Base-by-base conservation (phyloP, 2,797 vertebrate species). In the Lemur catta region DNA sequence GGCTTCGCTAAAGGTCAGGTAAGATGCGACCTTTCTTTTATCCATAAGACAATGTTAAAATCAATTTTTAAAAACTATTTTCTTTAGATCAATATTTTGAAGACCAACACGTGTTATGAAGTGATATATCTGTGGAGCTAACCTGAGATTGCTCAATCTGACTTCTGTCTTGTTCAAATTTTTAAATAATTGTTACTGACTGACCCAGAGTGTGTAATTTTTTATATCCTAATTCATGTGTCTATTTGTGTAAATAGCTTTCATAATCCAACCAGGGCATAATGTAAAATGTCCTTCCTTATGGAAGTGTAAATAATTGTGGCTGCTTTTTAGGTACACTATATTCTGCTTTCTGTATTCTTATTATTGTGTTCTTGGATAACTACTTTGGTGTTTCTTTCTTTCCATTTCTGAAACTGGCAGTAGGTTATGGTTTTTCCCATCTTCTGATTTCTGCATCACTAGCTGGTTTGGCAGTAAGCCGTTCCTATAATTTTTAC, bases 1-100 rank as follows among this genome's bases (percentile, higher is more conserved):
- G 99, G 99, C 10, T 99, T 99, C 96, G 99, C 99, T 5, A 99
- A 99, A 98, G 99, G 99, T 98, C 99, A 99, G 99, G 99, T 99
- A 98, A 91, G 71, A 97, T 94, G 59, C 7, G 38, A 38, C 48
- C 8, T 28, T 96, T 69, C 13, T 91, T 95, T 72, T 84, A 76
- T 52, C 46, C 28, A 26, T 33, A 33, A 87, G 33, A 75, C 57
- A 84, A 24, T 52, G 3, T 89, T 79, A 90, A 72, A 87, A 59
- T 91, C 11, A 76, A 20, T 61, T 78, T 22, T 12, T 13, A 57
- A 50, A 84, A 89, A 22, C 35, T 22, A 61, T 12, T 75, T 50
- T 82, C 48, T 95, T 59, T 61, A 89, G 72, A 59, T 80, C 15
- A 71, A 0, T 84, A 81, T 35, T 50, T 91, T 30, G 22, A 84